Conservation (phyloP, 2,888 invertebrate genomes). For the Eupithecia exiguata region DNA sequence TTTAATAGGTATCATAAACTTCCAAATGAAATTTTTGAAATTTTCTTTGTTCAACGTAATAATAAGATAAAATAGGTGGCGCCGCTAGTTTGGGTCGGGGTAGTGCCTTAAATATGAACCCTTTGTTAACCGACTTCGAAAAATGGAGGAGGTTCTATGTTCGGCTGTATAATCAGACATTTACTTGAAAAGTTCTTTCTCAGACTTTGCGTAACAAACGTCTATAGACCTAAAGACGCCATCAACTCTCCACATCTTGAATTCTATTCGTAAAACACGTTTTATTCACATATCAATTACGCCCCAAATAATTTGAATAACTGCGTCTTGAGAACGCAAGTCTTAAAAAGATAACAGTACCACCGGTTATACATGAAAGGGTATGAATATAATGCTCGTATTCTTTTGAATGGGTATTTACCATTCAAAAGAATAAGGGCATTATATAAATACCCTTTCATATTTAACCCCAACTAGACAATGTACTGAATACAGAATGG, state of each 20-base stretch:
- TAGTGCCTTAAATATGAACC: no score
- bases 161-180: no score
- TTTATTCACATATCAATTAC: neutral
- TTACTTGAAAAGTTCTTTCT: conserved; percentile 1
- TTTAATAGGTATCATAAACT: no score
- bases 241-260: neutral
- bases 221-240: neutral
- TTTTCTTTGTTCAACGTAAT: no score
- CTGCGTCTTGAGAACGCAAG: neutral
- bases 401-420: no score
- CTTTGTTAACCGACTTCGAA: no score
- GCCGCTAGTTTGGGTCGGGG: no score
- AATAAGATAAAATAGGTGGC: no score
- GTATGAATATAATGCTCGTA: no score
- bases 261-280: neutral
- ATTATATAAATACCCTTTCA: neutral
- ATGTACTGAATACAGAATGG: neutral
- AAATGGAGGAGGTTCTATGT: no score
- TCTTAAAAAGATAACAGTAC: neutral
- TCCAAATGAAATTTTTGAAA: no score
- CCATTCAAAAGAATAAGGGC: neutral
- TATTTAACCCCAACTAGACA: neutral
- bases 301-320: neutral
- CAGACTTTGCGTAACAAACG: conserved; percentile 3
- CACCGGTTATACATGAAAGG: neutral